These are phyloP conservation scores for Lipotes vexillifer DNA, from an alignment of 2,113 vertebrate genomes.

Conservation along the genomic window DNA sequence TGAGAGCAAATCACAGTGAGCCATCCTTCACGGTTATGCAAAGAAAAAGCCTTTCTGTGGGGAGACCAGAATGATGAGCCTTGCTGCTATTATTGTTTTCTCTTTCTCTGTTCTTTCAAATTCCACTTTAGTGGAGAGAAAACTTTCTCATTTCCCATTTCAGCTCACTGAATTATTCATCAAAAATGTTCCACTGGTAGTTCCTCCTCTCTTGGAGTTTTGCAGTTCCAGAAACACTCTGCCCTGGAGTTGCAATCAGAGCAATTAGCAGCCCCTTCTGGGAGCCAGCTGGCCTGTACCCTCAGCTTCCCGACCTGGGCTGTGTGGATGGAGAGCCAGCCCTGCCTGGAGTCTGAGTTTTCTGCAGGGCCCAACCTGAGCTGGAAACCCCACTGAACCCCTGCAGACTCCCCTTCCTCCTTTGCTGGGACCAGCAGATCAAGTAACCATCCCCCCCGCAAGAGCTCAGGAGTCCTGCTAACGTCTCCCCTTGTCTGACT, in stretches of 20 bases:
- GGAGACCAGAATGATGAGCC: conserved; percentile 7
- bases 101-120: conserved; percentile 29
- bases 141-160: conserved; percentile 77
- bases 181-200: conserved; percentile 75
- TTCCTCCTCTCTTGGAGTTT: conserved; percentile 77
- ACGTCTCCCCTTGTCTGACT: background rate
- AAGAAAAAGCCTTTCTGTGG: background rate
- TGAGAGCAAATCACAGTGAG: rapidly evolving
- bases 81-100: background rate
- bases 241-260: conserved; percentile 74
- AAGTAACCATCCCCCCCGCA: background rate
- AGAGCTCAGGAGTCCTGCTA: background rate
- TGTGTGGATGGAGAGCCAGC: background rate
- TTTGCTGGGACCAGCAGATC: background rate
- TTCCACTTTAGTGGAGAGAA: conserved; percentile 69
- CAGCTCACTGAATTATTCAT: conserved; percentile 83
- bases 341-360: background rate
- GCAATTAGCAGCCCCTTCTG: conserved; percentile 79
- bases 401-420: background rate
- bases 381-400: background rate
- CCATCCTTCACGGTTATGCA: rapidly evolving
- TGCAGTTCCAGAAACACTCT: conserved; percentile 75
- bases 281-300: background rate
- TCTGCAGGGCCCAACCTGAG: background rate
- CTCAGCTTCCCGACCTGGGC: background rate